These are phyloP conservation scores for Micromussa lordhowensis DNA, from an alignment of 92 coral and sea anemone species.

Conservation along the genomic window DNA sequence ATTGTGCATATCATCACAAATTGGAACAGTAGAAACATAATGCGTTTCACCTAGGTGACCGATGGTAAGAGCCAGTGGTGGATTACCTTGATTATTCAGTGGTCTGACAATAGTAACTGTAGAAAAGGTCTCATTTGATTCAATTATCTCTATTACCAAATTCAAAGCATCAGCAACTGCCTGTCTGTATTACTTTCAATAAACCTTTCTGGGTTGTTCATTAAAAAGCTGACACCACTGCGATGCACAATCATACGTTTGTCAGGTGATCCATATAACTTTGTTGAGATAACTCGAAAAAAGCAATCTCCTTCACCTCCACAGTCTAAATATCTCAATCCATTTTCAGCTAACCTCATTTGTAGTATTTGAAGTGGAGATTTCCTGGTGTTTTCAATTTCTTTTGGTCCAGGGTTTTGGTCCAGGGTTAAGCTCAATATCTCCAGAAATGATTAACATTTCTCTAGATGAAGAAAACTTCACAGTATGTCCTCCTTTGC, in stretches of 20 bases:
- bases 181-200: slow-evolving; percentile 55
- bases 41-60: slow-evolving; percentile 49
- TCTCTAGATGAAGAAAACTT: slow-evolving; percentile 35
- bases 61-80: slow-evolving; percentile 7
- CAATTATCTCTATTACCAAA: slow-evolving; percentile 49
- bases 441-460: slow-evolving; percentile 39
- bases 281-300: slow-evolving; percentile 43
- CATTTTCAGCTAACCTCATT: slow-evolving; percentile 47
- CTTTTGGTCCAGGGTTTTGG: slow-evolving; percentile 46
- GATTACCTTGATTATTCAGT: background rate
- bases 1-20: slow-evolving; percentile 27
- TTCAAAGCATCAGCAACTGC: slow-evolving; percentile 53
- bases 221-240: slow-evolving; percentile 44
- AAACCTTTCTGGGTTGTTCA: slow-evolving; percentile 45
- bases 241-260: slow-evolving; percentile 29
- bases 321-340: slow-evolving; percentile 45
- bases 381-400: slow-evolving; percentile 30
- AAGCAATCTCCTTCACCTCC: slow-evolving; percentile 55
- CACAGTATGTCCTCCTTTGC: slow-evolving; percentile 25
- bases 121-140: slow-evolving; percentile 39
- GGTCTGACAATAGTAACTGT: slow-evolving; percentile 47
- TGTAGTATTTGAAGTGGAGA: slow-evolving; percentile 45
- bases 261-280: slow-evolving; percentile 47
- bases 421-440: slow-evolving; percentile 42
- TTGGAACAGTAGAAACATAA: slow-evolving; percentile 42